Conservation (phyloP, 2,113 vertebrate genomes). For the Dascyllus trimaculatus region DNA sequence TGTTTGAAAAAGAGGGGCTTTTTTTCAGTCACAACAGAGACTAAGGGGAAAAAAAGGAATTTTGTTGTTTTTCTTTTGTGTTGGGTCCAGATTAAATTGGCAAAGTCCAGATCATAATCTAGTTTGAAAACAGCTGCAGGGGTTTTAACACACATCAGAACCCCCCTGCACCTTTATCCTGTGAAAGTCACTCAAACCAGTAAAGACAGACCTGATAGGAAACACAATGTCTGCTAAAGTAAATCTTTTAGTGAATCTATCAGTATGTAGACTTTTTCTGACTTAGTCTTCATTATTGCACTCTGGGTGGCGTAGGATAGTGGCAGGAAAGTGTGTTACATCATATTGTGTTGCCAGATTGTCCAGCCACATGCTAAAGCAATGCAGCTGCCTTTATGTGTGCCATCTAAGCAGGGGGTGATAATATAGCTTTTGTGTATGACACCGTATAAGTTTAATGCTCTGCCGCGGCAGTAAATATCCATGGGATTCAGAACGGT, state of each 20-base stretch:
- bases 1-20: conserved; percentile 9
- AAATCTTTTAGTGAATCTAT: neutral
- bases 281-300: neutral
- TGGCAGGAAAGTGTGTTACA: neutral
- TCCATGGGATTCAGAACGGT: conserved; percentile 44
- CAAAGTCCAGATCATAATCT: neutral
- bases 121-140: conserved; percentile 22
- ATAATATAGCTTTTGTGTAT: conserved; percentile 63
- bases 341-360: conserved; percentile 21
- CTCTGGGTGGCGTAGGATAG: neutral
- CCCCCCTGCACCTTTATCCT: neutral
- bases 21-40: conserved; percentile 6
- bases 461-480: conserved; percentile 62
- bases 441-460: conserved; percentile 65
- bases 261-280: neutral
- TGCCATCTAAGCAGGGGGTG: conserved; percentile 23
- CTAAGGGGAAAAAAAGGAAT: neutral
- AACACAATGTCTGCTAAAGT: neutral
- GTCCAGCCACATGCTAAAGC: conserved; percentile 4
- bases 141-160: neutral
- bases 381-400: conserved; percentile 40
- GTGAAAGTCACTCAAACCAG: no score
- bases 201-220: no score
- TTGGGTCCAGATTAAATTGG: neutral
- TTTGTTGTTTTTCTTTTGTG: neutral